Conservation (phyloP, 2,113 vertebrate species). For the Oncorhynchus clarkii region DNA sequence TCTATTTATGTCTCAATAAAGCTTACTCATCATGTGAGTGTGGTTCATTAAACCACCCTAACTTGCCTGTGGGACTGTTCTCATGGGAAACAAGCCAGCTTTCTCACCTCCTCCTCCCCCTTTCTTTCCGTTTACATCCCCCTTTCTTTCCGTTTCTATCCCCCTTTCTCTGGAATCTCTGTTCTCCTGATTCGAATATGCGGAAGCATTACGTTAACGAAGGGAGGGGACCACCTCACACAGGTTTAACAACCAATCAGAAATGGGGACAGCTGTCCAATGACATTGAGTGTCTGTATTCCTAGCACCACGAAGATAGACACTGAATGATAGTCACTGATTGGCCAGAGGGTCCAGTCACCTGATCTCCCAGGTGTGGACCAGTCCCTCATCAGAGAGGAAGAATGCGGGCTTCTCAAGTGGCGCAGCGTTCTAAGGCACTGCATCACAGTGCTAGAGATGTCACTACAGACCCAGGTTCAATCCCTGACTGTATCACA, state of each 20-base stretch:
- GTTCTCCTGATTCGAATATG: constrained; percentile 18
- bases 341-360: too few species aligned
- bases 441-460: too few species aligned
- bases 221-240: neutral
- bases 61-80: constrained; percentile 19
- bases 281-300: neutral
- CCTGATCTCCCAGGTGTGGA: too few species aligned
- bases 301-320: too few species aligned
- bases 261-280: neutral
- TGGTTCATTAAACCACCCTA: neutral
- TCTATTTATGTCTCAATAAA: too few species aligned
- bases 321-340: too few species aligned
- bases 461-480: too few species aligned
- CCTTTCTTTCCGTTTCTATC: neutral
- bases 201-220: constrained; percentile 7
- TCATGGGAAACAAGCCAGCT: constrained; percentile 19
- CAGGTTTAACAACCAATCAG: neutral
- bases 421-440: too few species aligned
- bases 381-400: too few species aligned
- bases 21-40: too few species aligned
- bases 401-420: too few species aligned
- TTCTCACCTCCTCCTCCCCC: neutral
- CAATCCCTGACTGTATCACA: too few species aligned
- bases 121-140: neutral
- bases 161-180: constrained; percentile 4